These are phyloP conservation scores for Zonitis immaculata DNA, from an alignment of 2,888 invertebrate species.

Conservation along the genomic window DNA sequence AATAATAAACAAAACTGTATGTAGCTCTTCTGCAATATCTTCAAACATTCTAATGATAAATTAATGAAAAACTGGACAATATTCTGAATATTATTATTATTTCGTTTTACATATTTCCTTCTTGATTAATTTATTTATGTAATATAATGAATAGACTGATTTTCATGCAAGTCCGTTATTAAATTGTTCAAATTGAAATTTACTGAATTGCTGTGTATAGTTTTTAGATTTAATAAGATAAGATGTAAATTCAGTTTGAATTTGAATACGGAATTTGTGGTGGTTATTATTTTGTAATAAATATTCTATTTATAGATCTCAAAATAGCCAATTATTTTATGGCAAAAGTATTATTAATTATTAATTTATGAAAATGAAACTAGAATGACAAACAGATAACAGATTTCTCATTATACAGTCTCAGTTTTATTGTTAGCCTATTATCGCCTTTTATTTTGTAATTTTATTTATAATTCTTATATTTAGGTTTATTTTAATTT, in stretches of 20 bases:
- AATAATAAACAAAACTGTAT: conserved; percentile 13
- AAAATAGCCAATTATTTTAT: conserved; percentile 8
- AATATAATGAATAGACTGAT: conserved; percentile 35
- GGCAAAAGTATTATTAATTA: conserved; percentile 18
- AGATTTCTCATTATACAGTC: conserved; percentile 30
- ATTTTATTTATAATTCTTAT: neutral
- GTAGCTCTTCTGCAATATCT: neutral
- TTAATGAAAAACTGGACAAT: conserved; percentile 28
- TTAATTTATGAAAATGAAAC: too few relatives aligned
- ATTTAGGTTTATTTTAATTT: conserved; percentile 8
- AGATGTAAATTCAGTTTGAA: conserved; percentile 18
- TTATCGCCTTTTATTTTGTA: neutral
- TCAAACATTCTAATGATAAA: neutral
- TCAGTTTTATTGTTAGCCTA: conserved; percentile 24
- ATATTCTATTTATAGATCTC: conserved; percentile 13
- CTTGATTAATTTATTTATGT: conserved; percentile 26
- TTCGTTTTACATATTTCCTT: too few relatives aligned
- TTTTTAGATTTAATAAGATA: conserved; percentile 26
- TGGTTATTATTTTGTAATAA: conserved; percentile 2
- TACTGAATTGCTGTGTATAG: conserved; percentile 22
- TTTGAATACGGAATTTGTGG: conserved; percentile 3
- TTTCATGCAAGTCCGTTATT: conserved; percentile 29
- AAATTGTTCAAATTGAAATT: neutral
- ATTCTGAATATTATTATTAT: too few relatives aligned
- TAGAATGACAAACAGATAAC: conserved; percentile 24